A percentile compares a stretch with the other conserved stretches of the same genome.
phyloP scores from a whole-genome alignment of 2,113 vertebrate species.

The Smithornis capensis region DNA sequence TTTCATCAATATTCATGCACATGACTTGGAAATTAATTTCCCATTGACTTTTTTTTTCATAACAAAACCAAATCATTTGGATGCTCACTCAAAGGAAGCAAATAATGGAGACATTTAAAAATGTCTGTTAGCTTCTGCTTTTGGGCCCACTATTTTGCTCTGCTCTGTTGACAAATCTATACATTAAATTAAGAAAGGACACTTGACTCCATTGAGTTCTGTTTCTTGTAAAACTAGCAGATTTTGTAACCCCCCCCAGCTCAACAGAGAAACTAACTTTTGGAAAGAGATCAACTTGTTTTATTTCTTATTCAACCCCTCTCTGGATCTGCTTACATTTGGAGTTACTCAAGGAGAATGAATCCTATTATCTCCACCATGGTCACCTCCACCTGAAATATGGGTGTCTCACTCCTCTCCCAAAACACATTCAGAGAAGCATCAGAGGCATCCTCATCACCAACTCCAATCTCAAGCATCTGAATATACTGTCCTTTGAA shows the following conservation, averaged over 20 bases:
- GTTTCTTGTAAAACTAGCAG: background rate
- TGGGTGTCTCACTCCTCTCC: accelerated
- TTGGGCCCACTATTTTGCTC: background rate
- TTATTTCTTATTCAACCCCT: background rate
- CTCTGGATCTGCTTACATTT: background rate
- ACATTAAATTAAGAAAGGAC: background rate
- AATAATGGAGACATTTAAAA: background rate
- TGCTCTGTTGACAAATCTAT: background rate
- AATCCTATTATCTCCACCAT: too few relatives aligned
- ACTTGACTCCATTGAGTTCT: background rate
- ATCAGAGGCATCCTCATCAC: background rate
- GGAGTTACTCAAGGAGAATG: background rate
- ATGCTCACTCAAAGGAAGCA: background rate
- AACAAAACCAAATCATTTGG: background rate
- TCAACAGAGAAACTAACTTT: background rate
- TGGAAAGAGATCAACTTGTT: background rate
- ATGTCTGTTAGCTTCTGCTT: background rate
- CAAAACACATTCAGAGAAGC: background rate
- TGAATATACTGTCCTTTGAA: background rate
- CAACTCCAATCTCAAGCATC: background rate
- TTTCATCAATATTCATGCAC: constrained; percentile 37
- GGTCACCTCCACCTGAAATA: background rate
- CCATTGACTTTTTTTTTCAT: background rate
- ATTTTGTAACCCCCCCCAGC: background rate
- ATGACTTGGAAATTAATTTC: constrained; percentile 46